Evolutionary conservation across 2,113 vertebrate genomes (phyloP).

Genomic region (Xenus cinereus): DNA sequence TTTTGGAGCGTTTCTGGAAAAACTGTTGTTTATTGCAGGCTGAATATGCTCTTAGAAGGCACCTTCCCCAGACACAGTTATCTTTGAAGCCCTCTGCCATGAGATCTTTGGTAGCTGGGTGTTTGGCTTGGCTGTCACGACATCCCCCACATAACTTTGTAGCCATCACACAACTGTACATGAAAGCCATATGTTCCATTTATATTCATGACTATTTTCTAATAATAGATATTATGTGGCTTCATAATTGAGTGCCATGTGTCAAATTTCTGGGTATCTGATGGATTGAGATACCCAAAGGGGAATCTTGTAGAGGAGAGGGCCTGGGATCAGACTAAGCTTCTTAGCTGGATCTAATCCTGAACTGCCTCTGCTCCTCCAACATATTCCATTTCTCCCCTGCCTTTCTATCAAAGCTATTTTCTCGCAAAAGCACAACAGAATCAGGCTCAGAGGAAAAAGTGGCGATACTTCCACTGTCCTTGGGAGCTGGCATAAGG

Average conservation of each 20-base stretch:
- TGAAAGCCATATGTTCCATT: neutral
- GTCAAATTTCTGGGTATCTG: neutral
- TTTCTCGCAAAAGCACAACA: neutral
- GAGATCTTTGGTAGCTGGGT: neutral
- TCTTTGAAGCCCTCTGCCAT: neutral
- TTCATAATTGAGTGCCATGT: neutral
- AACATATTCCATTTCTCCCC: neutral
- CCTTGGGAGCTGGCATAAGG: neutral
- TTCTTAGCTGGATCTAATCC: neutral
- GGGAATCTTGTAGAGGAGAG: neutral
- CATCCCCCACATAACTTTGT: neutral
- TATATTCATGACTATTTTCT: neutral
- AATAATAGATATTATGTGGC: neutral
- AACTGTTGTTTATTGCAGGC: neutral
- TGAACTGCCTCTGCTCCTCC: neutral
- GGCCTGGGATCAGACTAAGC: neutral
- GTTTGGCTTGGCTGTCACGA: neutral
- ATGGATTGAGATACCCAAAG: neutral
- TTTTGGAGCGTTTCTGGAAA: neutral
- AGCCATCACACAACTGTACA: fast-evolving
- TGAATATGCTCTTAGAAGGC: neutral
- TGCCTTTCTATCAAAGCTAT: neutral
- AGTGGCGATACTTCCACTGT: neutral
- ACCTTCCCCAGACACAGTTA: neutral
- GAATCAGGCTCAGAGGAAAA: neutral